Evolutionary conservation across 2,888 invertebrate genomes (phyloP), one percentile per base, ranked within the genome.

Genomic region (Hemistola chrysoprasaria): DNA sequence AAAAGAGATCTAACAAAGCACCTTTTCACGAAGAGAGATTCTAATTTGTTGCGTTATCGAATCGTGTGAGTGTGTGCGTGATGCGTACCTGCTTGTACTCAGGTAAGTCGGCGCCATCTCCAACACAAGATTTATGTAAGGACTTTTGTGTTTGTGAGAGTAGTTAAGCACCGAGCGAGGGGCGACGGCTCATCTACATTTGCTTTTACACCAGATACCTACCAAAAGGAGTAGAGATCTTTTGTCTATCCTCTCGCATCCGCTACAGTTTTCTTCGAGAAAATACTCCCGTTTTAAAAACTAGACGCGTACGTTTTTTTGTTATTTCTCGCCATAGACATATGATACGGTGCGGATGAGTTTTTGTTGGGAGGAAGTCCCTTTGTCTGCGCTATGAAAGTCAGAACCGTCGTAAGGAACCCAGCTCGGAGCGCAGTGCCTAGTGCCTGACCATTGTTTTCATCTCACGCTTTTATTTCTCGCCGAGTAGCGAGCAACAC

Each of bases 131-230:
- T 89, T 88, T 88, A 88, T 88, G 84, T 81, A 78, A 79, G 81
- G 84, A 89, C 83, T 88, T 87, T 86, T 83, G 80, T 86, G 82
- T 88, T 88, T 86, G 80, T 78, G 79, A 72, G 76, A 80, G 77
- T 81, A 86, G 86, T 88, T 84, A 85, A 78, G 76, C 72, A 72
- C 68, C 64, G 67, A 35, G 60, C 54, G 67, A 59, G 69, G 65
- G 59, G 64, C 61, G 68, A 59, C 58, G 60, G 59, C 82, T 88
- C 86, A 86, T 87, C 81, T 85, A 80, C 85, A 84, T 86, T 80
- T 72, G 70, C 80, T 69, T 74, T 77, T 72, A 72, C 65, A 60
- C 58, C 71, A 80, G 74, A 75, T 83, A 79, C 65, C 75, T 78
- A 79, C 80, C 83, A 78, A 79, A 71, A n/a, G 16, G 78, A 84